Conservation (phyloP, 2,113 vertebrate species). For the Forbesichthys agassizii region DNA sequence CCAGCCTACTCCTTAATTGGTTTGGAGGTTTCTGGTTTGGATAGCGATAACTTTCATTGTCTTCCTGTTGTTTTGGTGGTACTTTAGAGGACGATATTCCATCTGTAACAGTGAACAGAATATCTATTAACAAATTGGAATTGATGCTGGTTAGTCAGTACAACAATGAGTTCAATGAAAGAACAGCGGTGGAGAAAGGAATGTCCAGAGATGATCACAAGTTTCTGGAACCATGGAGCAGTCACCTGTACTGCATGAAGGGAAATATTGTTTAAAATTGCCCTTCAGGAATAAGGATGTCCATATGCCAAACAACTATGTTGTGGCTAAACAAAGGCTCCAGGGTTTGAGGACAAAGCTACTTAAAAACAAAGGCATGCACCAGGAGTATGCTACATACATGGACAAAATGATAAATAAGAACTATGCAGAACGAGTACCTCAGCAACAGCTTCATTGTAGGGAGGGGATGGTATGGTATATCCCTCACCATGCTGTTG, state of each 20-base stretch:
- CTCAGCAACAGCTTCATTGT: background rate
- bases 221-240: background rate
- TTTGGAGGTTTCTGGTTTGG: too few relatives aligned
- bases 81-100: too few relatives aligned
- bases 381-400: background rate
- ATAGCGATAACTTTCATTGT: too few relatives aligned
- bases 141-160: too few relatives aligned
- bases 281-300: slow-evolving; percentile 1
- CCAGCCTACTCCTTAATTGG: too few relatives aligned
- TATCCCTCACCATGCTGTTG: slow-evolving; percentile 3
- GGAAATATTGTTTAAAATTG: background rate
- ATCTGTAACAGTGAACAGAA: too few relatives aligned
- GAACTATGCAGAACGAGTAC: slow-evolving; percentile 2
- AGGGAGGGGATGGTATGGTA: slow-evolving; percentile 3
- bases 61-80: too few relatives aligned
- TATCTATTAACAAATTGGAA: too few relatives aligned
- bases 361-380: background rate
- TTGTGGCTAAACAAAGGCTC: background rate
- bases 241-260: background rate
- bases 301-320: background rate
- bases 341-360: background rate
- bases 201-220: slow-evolving; percentile 2
- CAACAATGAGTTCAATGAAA: background rate
- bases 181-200: background rate
- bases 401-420: background rate